phyloP scores from a whole-genome alignment of 2,797 vertebrate genomes.

The Etheostoma perlongum region DNA sequence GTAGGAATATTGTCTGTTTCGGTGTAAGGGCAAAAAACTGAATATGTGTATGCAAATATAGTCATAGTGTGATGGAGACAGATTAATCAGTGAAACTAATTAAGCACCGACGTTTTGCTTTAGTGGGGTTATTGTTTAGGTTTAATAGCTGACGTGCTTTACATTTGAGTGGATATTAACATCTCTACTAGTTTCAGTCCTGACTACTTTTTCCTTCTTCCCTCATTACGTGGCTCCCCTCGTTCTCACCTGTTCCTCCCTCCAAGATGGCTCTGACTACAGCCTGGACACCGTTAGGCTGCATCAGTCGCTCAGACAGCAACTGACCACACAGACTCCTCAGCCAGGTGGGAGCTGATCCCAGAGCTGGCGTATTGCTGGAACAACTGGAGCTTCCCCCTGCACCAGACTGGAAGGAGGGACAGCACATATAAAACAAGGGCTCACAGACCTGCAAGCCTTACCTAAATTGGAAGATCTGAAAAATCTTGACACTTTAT shows the following conservation, averaged over 20 bases:
- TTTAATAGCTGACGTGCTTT: too few relatives aligned
- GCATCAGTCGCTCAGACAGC: conserved; percentile 92
- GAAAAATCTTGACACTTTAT: background rate
- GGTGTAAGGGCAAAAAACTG: too few relatives aligned
- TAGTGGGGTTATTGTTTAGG: background rate
- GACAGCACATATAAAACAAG: background rate
- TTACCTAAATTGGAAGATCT: background rate
- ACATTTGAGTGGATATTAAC: background rate
- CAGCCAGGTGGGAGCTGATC: conserved; percentile 88
- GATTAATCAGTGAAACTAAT: background rate
- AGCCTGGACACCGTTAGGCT: conserved; percentile 90
- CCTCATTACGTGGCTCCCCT: background rate
- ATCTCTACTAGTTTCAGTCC: background rate
- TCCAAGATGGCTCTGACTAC: conserved; percentile 92
- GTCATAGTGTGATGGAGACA: background rate
- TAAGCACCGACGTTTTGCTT: background rate
- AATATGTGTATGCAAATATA: too few relatives aligned
- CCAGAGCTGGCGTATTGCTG: conserved; percentile 44
- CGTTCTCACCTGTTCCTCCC: conserved; percentile 86
- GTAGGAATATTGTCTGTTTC: too few relatives aligned
- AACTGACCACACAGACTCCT: conserved; percentile 91
- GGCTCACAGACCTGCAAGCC: background rate
- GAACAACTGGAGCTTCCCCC: conserved; percentile 16
- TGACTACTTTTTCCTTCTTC: background rate
- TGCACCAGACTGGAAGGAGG: conserved; percentile 50